Evolutionary conservation across 2,888 invertebrate genomes (phyloP), one percentile per base, ranked within the genome.

Genomic region (Hirtodrosophila trivittata): DNA sequence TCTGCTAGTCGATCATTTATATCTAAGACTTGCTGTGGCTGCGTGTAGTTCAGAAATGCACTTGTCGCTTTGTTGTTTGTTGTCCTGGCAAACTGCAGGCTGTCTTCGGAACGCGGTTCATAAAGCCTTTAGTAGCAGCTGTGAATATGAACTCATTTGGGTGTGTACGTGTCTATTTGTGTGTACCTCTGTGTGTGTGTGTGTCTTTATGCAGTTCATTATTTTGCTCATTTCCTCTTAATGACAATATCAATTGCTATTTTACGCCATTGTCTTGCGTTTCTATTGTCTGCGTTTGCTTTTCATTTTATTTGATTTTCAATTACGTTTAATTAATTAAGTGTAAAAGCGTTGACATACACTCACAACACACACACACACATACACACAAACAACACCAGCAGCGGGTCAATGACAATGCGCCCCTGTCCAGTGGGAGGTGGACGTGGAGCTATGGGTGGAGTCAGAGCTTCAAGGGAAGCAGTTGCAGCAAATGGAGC

Each of bases 241-340:
- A 80, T 83, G 86, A 83, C 80, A 86, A 75, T 86, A 75, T 86
- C 84, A 86, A 86, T 81, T 76, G 84, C 81, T 59, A 71, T 74
- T 80, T 83, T 73, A 73, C 83, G 73, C 65, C 63, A 80, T 80
- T 85, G 76, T 86, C 73, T 69, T 73, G 73, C 43, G 51, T 38
- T 81, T 71, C 85, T 67, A 74, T 85, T 80, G 86, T 80, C 60
- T 49, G 18, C 80, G 66, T 49, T 55, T 80, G 80, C 60, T 43
- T 66, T 73, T 43, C 68, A 56, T 71, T 78, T 76, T 68, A 74
- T 83, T 81, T 85, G 80, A 82, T 85, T 82, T 80, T 85, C 86
- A 82, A 85, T 80, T 80, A 82, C 68, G 66, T 65, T 83, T 83
- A 86, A 86, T 81, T 81, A 81, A 81, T 81, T 81, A 84, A 86